Conservation (phyloP, 2,888 invertebrate species). For the Rotaria sp. region DNA sequence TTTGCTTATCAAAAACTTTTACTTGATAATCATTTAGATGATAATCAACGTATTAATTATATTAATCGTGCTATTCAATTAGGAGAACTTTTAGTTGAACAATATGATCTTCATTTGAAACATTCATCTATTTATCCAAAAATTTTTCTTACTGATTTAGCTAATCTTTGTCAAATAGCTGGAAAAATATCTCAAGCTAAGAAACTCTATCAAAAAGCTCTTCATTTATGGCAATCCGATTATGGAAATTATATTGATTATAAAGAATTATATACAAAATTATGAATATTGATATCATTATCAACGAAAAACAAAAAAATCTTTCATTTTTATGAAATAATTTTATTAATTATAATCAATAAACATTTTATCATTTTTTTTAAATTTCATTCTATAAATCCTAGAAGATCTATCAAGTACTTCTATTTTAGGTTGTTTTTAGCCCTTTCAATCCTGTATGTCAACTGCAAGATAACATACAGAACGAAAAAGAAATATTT, state of each 20-base stretch:
- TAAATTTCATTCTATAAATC: too few relatives aligned
- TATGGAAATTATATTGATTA: neutral
- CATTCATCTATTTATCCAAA: neutral
- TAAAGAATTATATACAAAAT: neutral
- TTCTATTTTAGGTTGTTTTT: too few relatives aligned
- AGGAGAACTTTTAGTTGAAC: neutral
- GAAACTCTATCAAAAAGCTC: neutral
- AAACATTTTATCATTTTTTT: too few relatives aligned
- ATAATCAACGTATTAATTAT: neutral
- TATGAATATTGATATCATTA: neutral
- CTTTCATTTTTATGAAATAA: too few relatives aligned
- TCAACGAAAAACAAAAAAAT: too few relatives aligned
- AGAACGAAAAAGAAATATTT: too few relatives aligned
- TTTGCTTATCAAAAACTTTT: neutral
- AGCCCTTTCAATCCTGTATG: too few relatives aligned
- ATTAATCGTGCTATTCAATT: neutral
- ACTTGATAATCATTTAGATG: neutral
- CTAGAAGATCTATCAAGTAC: too few relatives aligned
- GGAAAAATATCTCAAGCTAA: neutral
- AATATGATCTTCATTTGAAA: neutral
- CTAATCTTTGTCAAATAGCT: neutral
- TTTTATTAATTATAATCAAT: too few relatives aligned
- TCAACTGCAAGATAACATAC: too few relatives aligned
- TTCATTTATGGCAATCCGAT: neutral
- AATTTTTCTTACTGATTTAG: neutral